Percentiles rank a stretch among this genome's conserved stretches.
phyloP scores from a whole-genome alignment of 2,888 invertebrate genomes.

The Sesia apiformis region DNA sequence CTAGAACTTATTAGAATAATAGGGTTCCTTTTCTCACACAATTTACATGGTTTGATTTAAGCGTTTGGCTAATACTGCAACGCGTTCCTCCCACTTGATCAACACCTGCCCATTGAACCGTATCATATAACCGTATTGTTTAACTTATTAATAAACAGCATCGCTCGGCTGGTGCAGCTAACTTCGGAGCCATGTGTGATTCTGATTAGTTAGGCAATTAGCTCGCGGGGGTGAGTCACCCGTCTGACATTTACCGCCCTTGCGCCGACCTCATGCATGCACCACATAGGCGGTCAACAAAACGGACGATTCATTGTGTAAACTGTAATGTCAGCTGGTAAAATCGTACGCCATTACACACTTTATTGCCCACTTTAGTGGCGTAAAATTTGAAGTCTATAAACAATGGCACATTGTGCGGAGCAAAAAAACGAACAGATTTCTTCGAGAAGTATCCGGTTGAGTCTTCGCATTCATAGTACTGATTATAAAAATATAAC shows the following conservation, averaged over 20 bases:
- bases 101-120: background rate
- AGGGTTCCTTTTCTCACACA: too few relatives aligned
- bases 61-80: too few relatives aligned
- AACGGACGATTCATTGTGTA: conserved; percentile 11
- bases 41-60: too few relatives aligned
- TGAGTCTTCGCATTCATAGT: too few relatives aligned
- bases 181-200: background rate
- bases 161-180: background rate
- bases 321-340: conserved; percentile 11
- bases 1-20: too few relatives aligned
- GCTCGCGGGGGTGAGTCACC: conserved; percentile 39
- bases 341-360: conserved; percentile 8
- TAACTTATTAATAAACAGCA: background rate
- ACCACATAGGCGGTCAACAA: conserved; percentile 9
- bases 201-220: background rate
- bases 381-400: conserved; percentile 1
- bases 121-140: background rate
- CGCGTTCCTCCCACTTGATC: background rate
- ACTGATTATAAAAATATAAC: too few relatives aligned
- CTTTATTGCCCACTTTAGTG: conserved; percentile 5
- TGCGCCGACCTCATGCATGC: conserved; percentile 25
- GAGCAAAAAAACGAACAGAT: too few relatives aligned
- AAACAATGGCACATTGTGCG: background rate
- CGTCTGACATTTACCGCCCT: conserved; percentile 59
- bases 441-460: too few relatives aligned